Conservation (phyloP, 2,797 vertebrate genomes). For the Meriones psammophilus region DNA sequence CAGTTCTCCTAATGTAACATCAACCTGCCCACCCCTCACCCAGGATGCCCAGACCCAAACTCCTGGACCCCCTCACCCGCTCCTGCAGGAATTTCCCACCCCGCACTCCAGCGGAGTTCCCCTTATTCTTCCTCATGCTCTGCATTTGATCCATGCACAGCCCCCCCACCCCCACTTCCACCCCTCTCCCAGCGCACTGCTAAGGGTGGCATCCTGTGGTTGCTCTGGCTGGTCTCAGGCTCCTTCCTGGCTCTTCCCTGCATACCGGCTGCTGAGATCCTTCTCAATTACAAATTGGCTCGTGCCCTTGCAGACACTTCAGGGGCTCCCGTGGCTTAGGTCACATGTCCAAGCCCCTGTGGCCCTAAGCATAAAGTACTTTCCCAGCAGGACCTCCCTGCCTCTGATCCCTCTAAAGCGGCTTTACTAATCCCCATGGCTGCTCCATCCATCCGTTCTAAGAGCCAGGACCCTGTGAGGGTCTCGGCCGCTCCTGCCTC, state of each 20-base stretch:
- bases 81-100: not conserved
- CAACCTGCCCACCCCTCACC: not conserved
- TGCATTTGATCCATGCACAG: rapidly evolving
- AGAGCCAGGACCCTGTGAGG: not conserved
- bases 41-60: too few relatives aligned
- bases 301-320: not conserved
- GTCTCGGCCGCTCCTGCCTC: not conserved
- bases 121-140: not conserved
- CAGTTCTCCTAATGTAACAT: not conserved
- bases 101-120: rapidly evolving
- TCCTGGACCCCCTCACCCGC: not conserved
- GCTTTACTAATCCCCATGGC: rapidly evolving
- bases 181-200: not conserved
- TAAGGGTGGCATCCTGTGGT: not conserved
- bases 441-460: not conserved
- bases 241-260: not conserved
- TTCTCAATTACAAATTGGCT: not conserved
- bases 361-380: not conserved
- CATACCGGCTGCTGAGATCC: not conserved
- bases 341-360: not conserved
- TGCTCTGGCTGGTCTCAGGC: not conserved
- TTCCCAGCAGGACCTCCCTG: not conserved
- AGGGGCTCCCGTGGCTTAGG: conserved; percentile 34
- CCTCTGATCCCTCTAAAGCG: not conserved
- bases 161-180: too few relatives aligned